Evolutionary conservation across 2,888 invertebrate genomes (phyloP).

Genomic region (Cataglyphis albicans): DNA sequence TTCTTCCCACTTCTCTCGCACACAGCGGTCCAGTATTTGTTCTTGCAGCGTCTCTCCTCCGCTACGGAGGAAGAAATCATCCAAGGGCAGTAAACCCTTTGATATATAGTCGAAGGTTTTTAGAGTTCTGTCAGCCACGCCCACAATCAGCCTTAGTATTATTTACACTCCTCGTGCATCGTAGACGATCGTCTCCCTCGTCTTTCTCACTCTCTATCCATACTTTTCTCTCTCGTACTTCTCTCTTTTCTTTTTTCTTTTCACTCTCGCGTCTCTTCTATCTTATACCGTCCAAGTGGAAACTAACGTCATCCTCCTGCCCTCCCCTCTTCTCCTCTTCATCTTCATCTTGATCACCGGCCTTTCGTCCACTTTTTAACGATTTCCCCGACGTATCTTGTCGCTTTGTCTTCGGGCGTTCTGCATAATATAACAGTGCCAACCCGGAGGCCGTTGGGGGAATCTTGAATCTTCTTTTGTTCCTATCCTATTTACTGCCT

Average conservation of each 20-base stretch:
- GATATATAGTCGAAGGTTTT: slow-evolving; percentile 86
- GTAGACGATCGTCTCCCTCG: slow-evolving; percentile 70
- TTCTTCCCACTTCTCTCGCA: slow-evolving; percentile 45
- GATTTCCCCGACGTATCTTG: slow-evolving; percentile 42
- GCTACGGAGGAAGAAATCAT: slow-evolving; percentile 81
- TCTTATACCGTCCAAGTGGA: slow-evolving; percentile 41
- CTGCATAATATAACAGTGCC: slow-evolving; percentile 55
- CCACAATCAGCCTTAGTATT: slow-evolving; percentile 86
- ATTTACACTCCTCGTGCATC: slow-evolving; percentile 84
- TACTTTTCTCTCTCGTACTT: slow-evolving; percentile 53
- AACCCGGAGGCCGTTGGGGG: slow-evolving; percentile 40
- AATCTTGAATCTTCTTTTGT: slow-evolving; percentile 46
- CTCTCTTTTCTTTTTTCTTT: slow-evolving; percentile 33
- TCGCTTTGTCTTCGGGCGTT: slow-evolving; percentile 52
- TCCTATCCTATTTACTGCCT: slow-evolving; percentile 32
- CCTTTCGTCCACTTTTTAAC: slow-evolving; percentile 51
- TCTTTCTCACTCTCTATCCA: slow-evolving; percentile 58
- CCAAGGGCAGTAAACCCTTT: slow-evolving; percentile 85
- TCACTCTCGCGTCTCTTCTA: slow-evolving; percentile 43
- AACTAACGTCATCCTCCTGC: slow-evolving; percentile 43
- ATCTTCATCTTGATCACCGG: slow-evolving; percentile 44
- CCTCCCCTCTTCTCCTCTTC: slow-evolving; percentile 51
- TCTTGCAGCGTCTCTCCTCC: slow-evolving; percentile 77
- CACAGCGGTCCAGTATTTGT: slow-evolving; percentile 79
- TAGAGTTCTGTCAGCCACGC: slow-evolving; percentile 86